phyloP scores from a whole-genome alignment of 2,797 vertebrate species.

The Pseudotriccus pelzelni region DNA sequence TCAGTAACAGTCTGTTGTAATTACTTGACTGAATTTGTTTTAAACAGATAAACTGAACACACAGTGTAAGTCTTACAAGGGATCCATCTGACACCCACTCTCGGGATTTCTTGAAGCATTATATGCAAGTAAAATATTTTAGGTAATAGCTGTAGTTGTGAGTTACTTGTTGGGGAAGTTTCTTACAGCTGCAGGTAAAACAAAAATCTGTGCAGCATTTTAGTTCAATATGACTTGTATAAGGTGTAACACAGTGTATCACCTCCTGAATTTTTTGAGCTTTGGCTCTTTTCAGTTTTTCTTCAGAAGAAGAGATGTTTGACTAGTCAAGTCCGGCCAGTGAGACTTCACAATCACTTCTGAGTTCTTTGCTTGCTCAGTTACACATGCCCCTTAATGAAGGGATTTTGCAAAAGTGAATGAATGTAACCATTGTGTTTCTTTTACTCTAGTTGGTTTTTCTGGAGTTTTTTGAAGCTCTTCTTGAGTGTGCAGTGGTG shows the following conservation, averaged over 20 bases:
- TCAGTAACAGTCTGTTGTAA: background rate
- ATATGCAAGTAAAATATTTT: background rate
- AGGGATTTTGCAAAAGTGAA: background rate
- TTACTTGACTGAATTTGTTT: background rate
- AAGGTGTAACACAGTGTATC: background rate
- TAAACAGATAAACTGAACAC: background rate
- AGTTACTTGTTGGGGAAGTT: background rate
- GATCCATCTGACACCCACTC: background rate
- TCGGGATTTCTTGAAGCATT: background rate
- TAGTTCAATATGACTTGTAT: background rate
- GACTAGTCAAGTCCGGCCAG: background rate
- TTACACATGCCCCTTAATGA: background rate
- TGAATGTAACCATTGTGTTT: background rate
- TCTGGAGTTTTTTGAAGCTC: slow-evolving; percentile 91
- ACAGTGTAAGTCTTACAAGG: background rate
- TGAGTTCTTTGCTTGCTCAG: background rate
- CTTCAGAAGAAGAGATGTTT: background rate
- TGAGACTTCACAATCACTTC: background rate
- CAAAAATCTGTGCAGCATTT: background rate
- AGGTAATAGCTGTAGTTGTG: background rate
- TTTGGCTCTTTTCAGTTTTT: background rate
- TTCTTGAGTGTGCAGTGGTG: slow-evolving; percentile 82
- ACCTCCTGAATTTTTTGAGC: background rate
- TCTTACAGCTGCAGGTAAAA: background rate
- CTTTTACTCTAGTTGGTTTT: slow-evolving; percentile 84